Conservation (phyloP, 2,888 invertebrate genomes). For the Julus scanicus region DNA sequence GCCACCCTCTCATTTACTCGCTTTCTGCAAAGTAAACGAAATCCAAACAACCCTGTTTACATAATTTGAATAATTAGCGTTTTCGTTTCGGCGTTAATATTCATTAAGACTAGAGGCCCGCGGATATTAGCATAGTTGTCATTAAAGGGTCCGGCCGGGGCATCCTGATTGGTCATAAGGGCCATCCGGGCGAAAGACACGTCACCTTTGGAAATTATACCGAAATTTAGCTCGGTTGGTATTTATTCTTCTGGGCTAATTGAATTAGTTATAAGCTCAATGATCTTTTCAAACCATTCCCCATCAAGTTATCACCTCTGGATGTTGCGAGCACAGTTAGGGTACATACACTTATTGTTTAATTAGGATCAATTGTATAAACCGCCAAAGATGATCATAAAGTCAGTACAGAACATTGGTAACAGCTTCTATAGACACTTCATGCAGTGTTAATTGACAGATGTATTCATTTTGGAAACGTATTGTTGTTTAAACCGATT, state of each 20-base stretch:
- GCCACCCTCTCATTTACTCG: background rate
- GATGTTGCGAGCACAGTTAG: too few relatives aligned
- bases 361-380: background rate
- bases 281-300: background rate
- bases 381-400: background rate
- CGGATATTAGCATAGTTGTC: conserved; percentile 35
- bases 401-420: too few relatives aligned
- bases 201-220: background rate
- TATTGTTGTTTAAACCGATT: too few relatives aligned
- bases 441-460: background rate
- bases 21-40: conserved; percentile 41
- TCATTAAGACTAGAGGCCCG: conserved; percentile 21
- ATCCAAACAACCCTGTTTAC: conserved; percentile 27
- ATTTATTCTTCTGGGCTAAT: background rate
- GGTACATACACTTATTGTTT: background rate
- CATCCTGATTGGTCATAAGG: background rate
- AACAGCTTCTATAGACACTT: too few relatives aligned
- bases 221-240: background rate
- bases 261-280: background rate
- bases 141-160: background rate
- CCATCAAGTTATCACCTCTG: background rate
- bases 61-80: conserved; percentile 41
- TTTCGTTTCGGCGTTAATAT: conserved; percentile 45
- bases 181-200: background rate
- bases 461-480: background rate